A percentile compares a stretch with the other conserved stretches of the same genome.
Evolutionary conservation across 2,888 invertebrate genomes (phyloP).

Genomic region (Teinopalpus imperialis): DNA sequence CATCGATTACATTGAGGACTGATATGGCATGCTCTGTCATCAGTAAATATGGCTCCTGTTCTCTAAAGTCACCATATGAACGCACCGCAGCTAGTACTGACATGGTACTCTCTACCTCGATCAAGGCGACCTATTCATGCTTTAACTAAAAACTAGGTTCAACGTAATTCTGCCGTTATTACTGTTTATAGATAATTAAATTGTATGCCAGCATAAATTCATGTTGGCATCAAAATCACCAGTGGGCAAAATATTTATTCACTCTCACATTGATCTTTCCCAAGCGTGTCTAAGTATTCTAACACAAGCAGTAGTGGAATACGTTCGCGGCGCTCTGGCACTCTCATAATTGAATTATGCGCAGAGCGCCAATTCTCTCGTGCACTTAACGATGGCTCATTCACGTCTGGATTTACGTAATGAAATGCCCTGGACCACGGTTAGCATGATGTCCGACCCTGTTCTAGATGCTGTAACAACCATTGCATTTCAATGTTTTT

Average conservation of each 20-base stretch:
- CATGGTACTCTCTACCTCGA: too few relatives aligned
- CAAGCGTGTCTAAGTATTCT: conserved; percentile 19
- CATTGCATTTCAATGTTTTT: too few relatives aligned
- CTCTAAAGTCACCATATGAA: too few relatives aligned
- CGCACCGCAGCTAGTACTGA: too few relatives aligned
- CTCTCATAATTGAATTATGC: conserved; percentile 74
- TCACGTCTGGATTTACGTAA: conserved; percentile 57
- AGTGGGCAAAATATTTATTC: conserved; percentile 5
- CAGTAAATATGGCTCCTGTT: too few relatives aligned
- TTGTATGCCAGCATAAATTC: too few relatives aligned
- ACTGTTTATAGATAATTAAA: too few relatives aligned
- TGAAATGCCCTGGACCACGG: conserved; percentile 55
- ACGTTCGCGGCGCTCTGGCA: conserved; percentile 48
- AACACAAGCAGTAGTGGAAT: conserved; percentile 27
- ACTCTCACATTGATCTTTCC: conserved; percentile 11
- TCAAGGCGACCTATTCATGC: too few relatives aligned
- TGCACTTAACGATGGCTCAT: conserved; percentile 67
- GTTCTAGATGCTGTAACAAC: conserved; percentile 45
- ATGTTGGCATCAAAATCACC: not conserved
- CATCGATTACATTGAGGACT: too few relatives aligned
- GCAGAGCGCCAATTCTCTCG: conserved; percentile 67
- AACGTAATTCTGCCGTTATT: too few relatives aligned
- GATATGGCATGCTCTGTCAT: too few relatives aligned
- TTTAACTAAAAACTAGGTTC: too few relatives aligned
- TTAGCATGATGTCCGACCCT: conserved; percentile 52